phyloP scores from a whole-genome alignment of 2,888 invertebrate species.

The Mimumesa dahlbomi region DNA sequence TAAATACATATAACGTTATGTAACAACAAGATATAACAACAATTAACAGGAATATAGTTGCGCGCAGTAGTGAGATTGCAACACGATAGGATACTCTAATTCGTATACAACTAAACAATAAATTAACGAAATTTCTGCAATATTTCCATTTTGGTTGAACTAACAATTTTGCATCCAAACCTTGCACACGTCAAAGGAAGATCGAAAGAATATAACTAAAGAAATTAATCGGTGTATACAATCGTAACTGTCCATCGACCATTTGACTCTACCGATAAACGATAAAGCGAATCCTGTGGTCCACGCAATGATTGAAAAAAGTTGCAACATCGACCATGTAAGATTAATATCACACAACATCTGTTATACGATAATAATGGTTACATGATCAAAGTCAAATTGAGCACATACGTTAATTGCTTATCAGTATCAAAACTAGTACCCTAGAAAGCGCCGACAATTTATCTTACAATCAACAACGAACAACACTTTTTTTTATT shows the following conservation, averaged over 20 bases:
- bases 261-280: constrained; percentile 7
- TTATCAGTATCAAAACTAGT: constrained; percentile 1
- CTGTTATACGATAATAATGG: constrained; percentile 2
- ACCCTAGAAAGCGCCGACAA: background rate
- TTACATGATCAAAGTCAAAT: constrained; percentile 13
- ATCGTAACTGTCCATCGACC: background rate
- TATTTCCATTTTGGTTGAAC: too few species aligned
- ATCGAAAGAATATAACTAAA: too few species aligned
- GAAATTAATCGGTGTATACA: too few species aligned
- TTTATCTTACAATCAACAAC: constrained; percentile 6
- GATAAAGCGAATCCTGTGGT: background rate
- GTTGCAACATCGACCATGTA: too few species aligned
- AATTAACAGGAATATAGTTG: background rate
- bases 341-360: background rate
- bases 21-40: background rate
- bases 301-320: too few species aligned
- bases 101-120: too few species aligned
- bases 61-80: background rate
- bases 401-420: background rate
- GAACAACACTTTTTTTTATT: background rate
- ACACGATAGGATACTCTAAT: background rate
- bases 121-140: too few species aligned
- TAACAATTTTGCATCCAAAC: too few species aligned
- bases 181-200: too few species aligned
- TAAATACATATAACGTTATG: constrained; percentile 18